Base-by-base conservation (phyloP, 2,888 invertebrate species). In the Pachliopta kotzebuea region DNA sequence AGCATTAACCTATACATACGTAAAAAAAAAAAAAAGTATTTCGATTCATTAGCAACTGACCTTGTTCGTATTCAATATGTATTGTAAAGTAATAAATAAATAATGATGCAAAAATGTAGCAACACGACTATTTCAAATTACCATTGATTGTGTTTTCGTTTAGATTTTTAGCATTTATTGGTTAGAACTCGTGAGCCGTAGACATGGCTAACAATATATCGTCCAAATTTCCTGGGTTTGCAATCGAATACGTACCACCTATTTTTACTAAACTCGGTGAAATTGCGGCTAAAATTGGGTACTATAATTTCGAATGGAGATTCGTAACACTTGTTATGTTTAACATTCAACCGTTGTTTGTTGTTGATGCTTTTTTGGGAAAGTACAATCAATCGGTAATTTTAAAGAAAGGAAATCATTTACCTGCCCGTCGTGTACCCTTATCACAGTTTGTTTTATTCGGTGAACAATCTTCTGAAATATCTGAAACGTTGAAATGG, bases 271-370 rank as follows among this genome's bases (percentile, higher is more conserved):
- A 77, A 18, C 71, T 85, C 24, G 79, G 81, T 7, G 59, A 68
- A 66, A 63, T 79, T n/a, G 81, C 83, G 11, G 81, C 85, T 17
- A 83, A 81, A 67, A 76, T 86, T n/a, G 82, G 82, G 0, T 77
- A 69, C 60, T 71, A 81, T 53, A 86, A 85, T 71, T 86, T 83
- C 61, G 77, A 84, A 69, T 85, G 83, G 85, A 79, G 83, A 6
- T 85, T 76, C 45, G 65, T 81, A 3, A 81, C 83, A 3, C 64
- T 85, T 0, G 71, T 84, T 6, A 71, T 85, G 61, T 81, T 75
- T 63, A 78, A 73, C 59, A 65, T 76, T 3, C 52, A 79, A 17
- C 68, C 77, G 17, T 66, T 70, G 17, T 55, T 77, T 20, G 76
- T 78, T 11, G 63, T 83, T 23, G 70, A 79, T 31, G 69, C 73